phyloP scores from a whole-genome alignment of 1,140 invertebrate species.

The Myzus persicae region DNA sequence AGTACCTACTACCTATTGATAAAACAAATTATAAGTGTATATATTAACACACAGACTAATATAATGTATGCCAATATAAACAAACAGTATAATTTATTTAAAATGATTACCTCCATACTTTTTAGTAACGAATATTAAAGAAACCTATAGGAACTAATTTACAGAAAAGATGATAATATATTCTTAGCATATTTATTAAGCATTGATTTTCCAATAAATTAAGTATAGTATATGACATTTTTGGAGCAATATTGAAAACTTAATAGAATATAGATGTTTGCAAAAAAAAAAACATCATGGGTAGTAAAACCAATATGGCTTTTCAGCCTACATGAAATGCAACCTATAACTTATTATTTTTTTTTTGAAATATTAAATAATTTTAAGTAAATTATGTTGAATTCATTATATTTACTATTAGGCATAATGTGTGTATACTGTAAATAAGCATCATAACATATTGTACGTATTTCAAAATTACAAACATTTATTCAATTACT shows the following conservation, averaged over 20 bases:
- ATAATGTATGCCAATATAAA: neutral
- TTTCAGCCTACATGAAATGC: neutral
- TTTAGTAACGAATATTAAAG: neutral
- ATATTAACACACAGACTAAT: neutral
- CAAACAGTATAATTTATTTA: neutral
- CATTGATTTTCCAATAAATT: neutral
- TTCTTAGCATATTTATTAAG: neutral
- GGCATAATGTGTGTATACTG: neutral
- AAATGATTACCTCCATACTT: neutral
- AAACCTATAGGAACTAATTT: neutral
- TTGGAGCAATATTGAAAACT: neutral
- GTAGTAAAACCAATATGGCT: neutral
- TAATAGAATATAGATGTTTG: neutral
- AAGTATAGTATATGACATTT: neutral
- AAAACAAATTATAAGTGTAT: neutral
- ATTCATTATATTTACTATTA: neutral
- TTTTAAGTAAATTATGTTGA: neutral
- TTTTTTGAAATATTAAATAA: neutral
- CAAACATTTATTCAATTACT: conserved; percentile 59
- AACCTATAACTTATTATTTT: neutral
- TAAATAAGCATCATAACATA: neutral
- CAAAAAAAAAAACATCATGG: neutral
- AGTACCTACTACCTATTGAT: too few relatives aligned
- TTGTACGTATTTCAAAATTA: neutral
- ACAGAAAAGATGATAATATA: neutral